A percentile compares a stretch with the other conserved stretches of the same genome.
Evolutionary conservation across 2,113 vertebrate genomes (phyloP).

Genomic region (Campylomormyrus tamandua): DNA sequence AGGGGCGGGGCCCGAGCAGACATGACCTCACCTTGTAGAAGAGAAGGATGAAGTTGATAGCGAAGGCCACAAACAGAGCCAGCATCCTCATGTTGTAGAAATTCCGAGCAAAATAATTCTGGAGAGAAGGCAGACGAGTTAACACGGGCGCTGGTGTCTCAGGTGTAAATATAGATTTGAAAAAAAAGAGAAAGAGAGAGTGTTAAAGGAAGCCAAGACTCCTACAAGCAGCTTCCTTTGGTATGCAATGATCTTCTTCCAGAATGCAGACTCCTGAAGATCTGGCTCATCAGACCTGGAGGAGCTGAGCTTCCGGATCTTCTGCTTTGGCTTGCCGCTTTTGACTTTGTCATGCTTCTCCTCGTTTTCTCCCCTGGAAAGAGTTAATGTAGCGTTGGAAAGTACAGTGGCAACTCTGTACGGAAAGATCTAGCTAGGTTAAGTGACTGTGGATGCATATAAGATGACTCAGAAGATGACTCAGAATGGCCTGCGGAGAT

Average conservation of each 20-base stretch:
- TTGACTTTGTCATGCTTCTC: constrained; percentile 67
- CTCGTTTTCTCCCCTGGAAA: constrained; percentile 56
- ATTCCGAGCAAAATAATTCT: constrained; percentile 98
- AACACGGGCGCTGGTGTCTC: not conserved
- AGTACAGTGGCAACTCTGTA: not conserved
- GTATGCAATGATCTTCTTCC: constrained; percentile 92
- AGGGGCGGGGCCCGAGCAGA: not conserved
- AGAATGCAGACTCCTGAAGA: constrained; percentile 83
- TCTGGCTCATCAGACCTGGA: constrained; percentile 79
- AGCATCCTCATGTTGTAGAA: constrained; percentile 99
- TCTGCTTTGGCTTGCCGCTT: constrained; percentile 70
- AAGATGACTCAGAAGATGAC: not conserved
- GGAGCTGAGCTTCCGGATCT: constrained; percentile 61
- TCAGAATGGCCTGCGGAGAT: not conserved
- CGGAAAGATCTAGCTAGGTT: not conserved
- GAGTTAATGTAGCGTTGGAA: not conserved
- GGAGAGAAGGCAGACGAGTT: constrained; percentile 36
- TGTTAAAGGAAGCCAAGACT: not conserved
- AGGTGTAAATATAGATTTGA: not conserved
- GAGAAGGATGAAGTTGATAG: constrained; percentile 95
- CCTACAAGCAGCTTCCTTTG: constrained; percentile 90
- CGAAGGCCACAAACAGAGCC: constrained; percentile 90
- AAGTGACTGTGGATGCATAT: not conserved
- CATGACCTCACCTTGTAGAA: constrained; percentile 85
- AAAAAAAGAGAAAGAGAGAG: not conserved